Conservation (phyloP, 1,140 invertebrate species). For the Carcinoscorpius rotundicauda region DNA sequence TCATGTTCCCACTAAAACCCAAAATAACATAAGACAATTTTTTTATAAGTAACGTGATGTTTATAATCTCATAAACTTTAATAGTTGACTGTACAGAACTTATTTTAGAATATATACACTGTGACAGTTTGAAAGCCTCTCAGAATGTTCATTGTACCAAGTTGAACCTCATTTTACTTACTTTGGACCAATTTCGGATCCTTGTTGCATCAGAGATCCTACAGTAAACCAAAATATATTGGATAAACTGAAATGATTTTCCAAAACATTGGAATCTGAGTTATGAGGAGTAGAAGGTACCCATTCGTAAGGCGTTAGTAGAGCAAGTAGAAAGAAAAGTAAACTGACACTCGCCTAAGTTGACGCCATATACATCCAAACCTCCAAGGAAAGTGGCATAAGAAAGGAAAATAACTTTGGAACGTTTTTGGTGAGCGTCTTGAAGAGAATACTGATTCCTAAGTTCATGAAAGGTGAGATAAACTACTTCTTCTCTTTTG, state of each 20-base stretch:
- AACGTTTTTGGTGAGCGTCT: conserved; percentile 29
- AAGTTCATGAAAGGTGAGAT: conserved; percentile 95
- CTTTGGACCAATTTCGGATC: conserved; percentile 34
- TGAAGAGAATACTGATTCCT: conserved; percentile 36
- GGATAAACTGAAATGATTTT: conserved; percentile 33
- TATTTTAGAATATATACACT: too few relatives aligned
- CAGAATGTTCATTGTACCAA: too few relatives aligned
- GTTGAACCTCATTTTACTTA: too few relatives aligned
- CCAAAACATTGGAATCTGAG: conserved; percentile 18
- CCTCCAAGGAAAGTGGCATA: conserved; percentile 35
- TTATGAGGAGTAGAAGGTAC: too few relatives aligned
- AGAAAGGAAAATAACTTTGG: conserved; percentile 35
- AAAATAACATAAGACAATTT: too few relatives aligned
- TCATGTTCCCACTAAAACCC: too few relatives aligned
- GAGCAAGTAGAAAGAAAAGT: conserved; percentile 34
- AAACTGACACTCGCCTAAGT: conserved; percentile 35
- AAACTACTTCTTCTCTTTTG: conserved; percentile 73
- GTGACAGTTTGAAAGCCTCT: too few relatives aligned
- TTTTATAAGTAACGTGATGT: too few relatives aligned
- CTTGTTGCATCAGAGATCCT: conserved; percentile 39
- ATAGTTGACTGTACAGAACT: too few relatives aligned
- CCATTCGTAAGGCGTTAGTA: conserved; percentile 37
- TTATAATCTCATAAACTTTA: too few relatives aligned
- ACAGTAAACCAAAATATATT: conserved; percentile 41
- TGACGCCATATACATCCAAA: conserved; percentile 35